These are phyloP conservation scores for Ylistrum balloti DNA, from an alignment of 1,140 invertebrate species.

Conservation along the genomic window DNA sequence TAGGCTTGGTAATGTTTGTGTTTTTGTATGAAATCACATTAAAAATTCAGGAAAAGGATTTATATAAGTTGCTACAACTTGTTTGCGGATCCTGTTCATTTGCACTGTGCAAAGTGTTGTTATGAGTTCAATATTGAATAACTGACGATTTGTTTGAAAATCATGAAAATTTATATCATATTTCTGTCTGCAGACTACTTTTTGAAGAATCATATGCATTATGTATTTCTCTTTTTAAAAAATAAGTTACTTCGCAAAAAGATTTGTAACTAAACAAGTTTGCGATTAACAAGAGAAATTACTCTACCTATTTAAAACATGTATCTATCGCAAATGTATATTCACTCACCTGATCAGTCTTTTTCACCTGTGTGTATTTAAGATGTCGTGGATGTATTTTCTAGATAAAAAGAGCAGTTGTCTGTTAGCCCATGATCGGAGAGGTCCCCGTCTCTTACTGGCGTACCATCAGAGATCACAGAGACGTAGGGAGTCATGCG, in stretches of 20 bases:
- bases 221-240: no score
- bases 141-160: not conserved
- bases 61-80: no score
- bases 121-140: no score
- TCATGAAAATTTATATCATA: not conserved
- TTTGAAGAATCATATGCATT: no score
- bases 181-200: no score
- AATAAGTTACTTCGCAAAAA: no score
- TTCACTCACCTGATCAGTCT: conserved; percentile 8
- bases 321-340: not conserved
- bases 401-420: not conserved
- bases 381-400: not conserved
- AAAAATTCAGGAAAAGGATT: no score
- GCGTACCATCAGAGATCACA: not conserved
- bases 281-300: not conserved
- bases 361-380: not conserved
- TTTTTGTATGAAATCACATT: not conserved
- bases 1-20: not conserved
- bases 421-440: not conserved
- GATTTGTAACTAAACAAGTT: not conserved
- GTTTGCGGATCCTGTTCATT: no score
- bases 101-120: no score
- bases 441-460: not conserved
- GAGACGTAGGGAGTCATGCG: not conserved
- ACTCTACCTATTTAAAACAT: not conserved